Evolutionary conservation across 2,113 vertebrate genomes (phyloP).

Genomic region (Catharus minimus): DNA sequence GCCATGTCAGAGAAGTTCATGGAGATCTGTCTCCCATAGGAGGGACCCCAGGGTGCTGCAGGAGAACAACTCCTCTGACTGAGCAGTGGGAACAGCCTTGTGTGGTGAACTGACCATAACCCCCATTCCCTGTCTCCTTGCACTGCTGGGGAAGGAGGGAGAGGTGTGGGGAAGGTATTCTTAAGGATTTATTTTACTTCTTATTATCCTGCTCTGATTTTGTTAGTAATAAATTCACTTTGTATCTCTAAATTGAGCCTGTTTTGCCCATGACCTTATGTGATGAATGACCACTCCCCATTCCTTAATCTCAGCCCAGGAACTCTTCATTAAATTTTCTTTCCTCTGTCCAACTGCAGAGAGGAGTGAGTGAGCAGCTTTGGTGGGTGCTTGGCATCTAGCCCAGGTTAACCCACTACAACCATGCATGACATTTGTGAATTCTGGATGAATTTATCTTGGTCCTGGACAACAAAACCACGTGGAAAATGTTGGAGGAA

Average conservation of each 20-base stretch:
- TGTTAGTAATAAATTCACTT: neutral
- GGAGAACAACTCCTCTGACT: neutral
- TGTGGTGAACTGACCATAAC: neutral
- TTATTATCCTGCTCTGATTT: neutral
- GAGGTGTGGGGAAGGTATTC: rapidly evolving
- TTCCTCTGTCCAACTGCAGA: neutral
- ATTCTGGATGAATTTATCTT: neutral
- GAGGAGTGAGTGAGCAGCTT: neutral
- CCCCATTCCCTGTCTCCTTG: neutral
- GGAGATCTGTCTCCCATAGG: neutral
- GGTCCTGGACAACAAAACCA: neutral
- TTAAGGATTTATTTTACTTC: neutral
- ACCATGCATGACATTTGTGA: neutral
- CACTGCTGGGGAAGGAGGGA: neutral
- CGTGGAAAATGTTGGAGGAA: neutral
- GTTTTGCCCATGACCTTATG: neutral
- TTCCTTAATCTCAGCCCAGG: neutral
- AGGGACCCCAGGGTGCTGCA: neutral
- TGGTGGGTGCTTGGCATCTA: neutral
- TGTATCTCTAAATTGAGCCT: neutral
- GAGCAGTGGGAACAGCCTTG: rapidly evolving
- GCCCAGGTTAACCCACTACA: neutral
- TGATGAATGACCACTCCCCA: rapidly evolving
- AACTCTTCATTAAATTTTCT: neutral
- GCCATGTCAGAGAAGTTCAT: rapidly evolving